A percentile compares a stretch with the other conserved stretches of the same genome.
Evolutionary conservation across 2,888 invertebrate genomes (phyloP).

Genomic region (Aleiodes alternator): DNA sequence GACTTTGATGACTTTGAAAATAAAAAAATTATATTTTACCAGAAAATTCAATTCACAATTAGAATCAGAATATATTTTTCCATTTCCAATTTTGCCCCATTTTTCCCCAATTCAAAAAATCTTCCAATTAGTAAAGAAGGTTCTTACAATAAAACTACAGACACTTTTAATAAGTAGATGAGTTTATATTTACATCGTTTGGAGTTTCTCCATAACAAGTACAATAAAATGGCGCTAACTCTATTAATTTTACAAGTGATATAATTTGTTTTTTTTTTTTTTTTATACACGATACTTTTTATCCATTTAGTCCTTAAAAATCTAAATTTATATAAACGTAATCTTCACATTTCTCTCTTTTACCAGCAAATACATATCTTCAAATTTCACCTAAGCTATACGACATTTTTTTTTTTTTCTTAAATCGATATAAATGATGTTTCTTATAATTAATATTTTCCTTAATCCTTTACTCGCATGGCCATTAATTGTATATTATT

Average conservation of each 20-base stretch:
- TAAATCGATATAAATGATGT: conserved; percentile 46
- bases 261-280: conserved; percentile 55
- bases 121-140: neutral
- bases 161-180: conserved; percentile 71
- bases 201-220: conserved; percentile 71
- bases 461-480: conserved; percentile 49
- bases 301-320: conserved; percentile 33
- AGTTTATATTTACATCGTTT: conserved; percentile 74
- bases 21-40: too few species aligned
- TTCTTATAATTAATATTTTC: conserved; percentile 24
- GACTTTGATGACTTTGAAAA: too few species aligned
- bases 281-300: conserved; percentile 59
- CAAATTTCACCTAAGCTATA: conserved; percentile 32
- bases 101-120: too few species aligned
- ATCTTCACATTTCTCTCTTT: conserved; percentile 43
- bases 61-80: too few species aligned
- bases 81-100: too few species aligned
- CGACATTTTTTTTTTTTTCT: too few species aligned
- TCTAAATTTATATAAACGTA: conserved; percentile 44
- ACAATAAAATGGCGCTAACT: conserved; percentile 71
- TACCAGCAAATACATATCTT: conserved; percentile 9
- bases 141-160: conserved; percentile 47
- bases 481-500: conserved; percentile 64
- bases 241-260: conserved; percentile 73
- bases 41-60: too few species aligned